Evolutionary conservation across 1,140 invertebrate genomes (phyloP), one percentile per base, ranked within the genome.

Genomic region (Scaptodrosophila lebanonensis): DNA sequence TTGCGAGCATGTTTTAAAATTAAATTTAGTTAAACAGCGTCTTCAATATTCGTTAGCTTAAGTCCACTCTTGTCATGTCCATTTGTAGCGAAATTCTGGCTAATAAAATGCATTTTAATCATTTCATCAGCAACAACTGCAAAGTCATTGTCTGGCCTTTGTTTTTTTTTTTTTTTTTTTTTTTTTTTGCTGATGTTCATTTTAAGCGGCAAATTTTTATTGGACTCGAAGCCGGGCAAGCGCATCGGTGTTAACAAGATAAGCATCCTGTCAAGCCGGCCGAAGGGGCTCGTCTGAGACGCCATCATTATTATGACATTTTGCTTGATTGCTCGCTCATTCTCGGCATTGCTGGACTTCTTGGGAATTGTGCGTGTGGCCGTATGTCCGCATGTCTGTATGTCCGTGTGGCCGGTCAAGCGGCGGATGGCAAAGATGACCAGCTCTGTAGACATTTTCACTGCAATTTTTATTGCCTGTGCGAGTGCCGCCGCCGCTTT

Each of bases 281-380:
- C 38, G 49, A 25, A 47, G 35, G 39, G 6, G 53, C 33, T 48
- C 16, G 32, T 30, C 32, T 35, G 65, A 56, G 54, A 83, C 77
- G 77, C 77, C 77, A 77, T 83, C 77, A 83, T 83, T 83, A 83
- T 83, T 77, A 77, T 83, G 77, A 77, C 77, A 83, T 83, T 83
- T 73, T 62, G 75, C 52, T 73, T 69, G 73, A 79, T 82, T 82
- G 68, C 49, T 50, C 47, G 60, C 35, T 60, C 38, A 57, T 65
- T 61, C 51, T 40, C 38, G 49, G 61, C 54, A 64, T 53, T 75
- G 60, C 52, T 56, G 39, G 38, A 70, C 52, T 83, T 83, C 77
- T 54, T 44, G 16, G 12, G 76, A 71, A 72, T 76, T 83, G 70
- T 82, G 76, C 76, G 76, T 82, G 76, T 82, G 76, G 71, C 63